These are phyloP conservation scores for Cyprinodon diabolis DNA, from an alignment of 2,797 vertebrate species.

Conservation along the genomic window DNA sequence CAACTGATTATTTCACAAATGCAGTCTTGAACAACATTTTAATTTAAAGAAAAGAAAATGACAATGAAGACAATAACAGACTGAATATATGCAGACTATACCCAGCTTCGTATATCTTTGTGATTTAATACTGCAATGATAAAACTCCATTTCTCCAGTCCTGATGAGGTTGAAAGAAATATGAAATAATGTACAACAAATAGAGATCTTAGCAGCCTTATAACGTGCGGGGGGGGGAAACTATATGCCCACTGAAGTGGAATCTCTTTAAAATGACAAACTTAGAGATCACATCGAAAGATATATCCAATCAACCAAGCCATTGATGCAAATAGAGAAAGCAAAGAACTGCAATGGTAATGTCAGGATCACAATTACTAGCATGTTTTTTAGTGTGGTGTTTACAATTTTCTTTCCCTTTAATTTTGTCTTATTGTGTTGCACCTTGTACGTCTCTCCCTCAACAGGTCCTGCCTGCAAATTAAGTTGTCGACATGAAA, in stretches of 20 bases:
- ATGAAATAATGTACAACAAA: neutral
- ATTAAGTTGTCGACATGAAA: neutral
- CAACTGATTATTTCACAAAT: neutral
- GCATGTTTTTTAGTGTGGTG: neutral
- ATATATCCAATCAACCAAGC: neutral
- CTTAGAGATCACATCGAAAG: neutral
- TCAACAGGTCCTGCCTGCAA: neutral
- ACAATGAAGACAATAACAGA: neutral
- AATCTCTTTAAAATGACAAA: neutral
- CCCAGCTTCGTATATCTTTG: neutral
- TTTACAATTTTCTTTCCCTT: neutral
- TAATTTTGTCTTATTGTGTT: neutral
- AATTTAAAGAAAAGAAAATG: neutral
- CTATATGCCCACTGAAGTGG: neutral
- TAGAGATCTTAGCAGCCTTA: neutral
- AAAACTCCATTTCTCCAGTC: neutral
- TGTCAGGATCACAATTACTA: neutral
- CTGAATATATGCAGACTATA: neutral
- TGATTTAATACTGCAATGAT: neutral
- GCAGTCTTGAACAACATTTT: neutral
- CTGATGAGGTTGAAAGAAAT: neutral
- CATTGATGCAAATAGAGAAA: neutral
- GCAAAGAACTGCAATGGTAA: neutral
- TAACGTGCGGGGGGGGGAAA: neutral
- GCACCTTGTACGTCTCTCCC: neutral